These are phyloP conservation scores for Diceros bicornis DNA, from an alignment of 2,797 vertebrate genomes.

Conservation along the genomic window DNA sequence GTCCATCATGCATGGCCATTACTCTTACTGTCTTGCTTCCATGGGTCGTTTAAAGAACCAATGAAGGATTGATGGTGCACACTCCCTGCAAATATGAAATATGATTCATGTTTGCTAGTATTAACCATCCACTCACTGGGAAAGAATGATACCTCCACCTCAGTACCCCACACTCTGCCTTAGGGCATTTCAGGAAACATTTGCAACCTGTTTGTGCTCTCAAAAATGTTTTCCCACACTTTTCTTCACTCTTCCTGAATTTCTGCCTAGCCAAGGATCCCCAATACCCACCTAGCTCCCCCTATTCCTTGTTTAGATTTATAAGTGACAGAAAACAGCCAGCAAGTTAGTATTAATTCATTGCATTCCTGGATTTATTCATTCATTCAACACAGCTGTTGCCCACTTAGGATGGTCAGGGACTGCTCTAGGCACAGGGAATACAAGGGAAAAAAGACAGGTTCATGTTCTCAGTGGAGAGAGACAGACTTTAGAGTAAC, in stretches of 20 bases:
- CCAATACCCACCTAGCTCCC: background rate
- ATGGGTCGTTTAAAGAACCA: slow-evolving; percentile 48
- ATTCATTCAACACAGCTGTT: background rate
- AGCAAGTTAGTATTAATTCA: background rate
- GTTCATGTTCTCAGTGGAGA: background rate
- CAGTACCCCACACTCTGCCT: background rate
- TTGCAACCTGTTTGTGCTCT: slow-evolving; percentile 1
- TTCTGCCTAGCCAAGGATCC: background rate
- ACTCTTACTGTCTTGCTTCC: background rate
- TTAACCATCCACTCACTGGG: background rate
- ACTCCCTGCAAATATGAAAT: slow-evolving; percentile 23
- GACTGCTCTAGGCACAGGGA: background rate
- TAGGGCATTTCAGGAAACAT: slow-evolving; percentile 67
- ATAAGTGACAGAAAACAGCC: background rate
- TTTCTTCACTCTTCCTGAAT: slow-evolving; percentile 30
- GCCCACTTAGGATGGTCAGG: background rate
- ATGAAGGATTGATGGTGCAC: background rate
- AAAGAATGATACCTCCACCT: slow-evolving; percentile 65
- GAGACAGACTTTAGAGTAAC: background rate
- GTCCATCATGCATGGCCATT: background rate
- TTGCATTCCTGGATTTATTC: background rate
- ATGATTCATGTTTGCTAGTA: slow-evolving; percentile 52
- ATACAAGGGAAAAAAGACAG: background rate
- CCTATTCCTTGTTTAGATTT: slow-evolving; percentile 42
- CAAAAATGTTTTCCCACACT: slow-evolving; percentile 40